A percentile compares a stretch with the other conserved stretches of the same genome.
Evolutionary conservation across 2,888 invertebrate genomes (phyloP).

Genomic region (Celastrina argiolus): DNA sequence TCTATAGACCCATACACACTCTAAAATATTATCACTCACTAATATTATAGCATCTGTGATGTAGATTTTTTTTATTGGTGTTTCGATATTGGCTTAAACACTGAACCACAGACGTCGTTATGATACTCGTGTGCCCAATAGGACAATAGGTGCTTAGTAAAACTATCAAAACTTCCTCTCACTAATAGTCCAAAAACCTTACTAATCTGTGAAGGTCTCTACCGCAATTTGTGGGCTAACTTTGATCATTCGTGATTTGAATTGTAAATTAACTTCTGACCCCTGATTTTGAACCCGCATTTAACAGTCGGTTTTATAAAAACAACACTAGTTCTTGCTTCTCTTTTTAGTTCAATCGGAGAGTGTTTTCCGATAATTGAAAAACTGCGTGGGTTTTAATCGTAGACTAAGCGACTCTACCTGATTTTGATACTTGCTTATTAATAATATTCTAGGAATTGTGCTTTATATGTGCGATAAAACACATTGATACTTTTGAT

Average conservation of each 20-base stretch:
- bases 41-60: too few relatives aligned
- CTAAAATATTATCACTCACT: too few relatives aligned
- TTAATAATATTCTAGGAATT: neutral
- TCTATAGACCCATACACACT: too few relatives aligned
- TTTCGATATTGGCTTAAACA: too few relatives aligned
- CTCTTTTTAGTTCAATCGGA: constrained; percentile 3
- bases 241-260: neutral
- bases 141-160: neutral
- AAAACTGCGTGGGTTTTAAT: constrained; percentile 17
- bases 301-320: neutral
- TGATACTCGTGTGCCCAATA: neutral
- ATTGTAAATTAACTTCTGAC: neutral
- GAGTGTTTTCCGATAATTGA: constrained; percentile 20
- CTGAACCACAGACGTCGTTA: too few relatives aligned
- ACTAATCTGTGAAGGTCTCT: neutral
- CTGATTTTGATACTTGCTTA: constrained; percentile 1
- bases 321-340: neutral
- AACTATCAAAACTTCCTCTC: neutral
- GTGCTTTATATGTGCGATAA: neutral
- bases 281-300: neutral
- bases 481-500: neutral
- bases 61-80: too few relatives aligned
- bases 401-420: neutral
- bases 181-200: neutral
- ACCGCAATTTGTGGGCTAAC: neutral